Evolutionary conservation across 2,797 vertebrate genomes (phyloP), one percentile per base, ranked within the genome.

Genomic region (Takifugu ocellatus): DNA sequence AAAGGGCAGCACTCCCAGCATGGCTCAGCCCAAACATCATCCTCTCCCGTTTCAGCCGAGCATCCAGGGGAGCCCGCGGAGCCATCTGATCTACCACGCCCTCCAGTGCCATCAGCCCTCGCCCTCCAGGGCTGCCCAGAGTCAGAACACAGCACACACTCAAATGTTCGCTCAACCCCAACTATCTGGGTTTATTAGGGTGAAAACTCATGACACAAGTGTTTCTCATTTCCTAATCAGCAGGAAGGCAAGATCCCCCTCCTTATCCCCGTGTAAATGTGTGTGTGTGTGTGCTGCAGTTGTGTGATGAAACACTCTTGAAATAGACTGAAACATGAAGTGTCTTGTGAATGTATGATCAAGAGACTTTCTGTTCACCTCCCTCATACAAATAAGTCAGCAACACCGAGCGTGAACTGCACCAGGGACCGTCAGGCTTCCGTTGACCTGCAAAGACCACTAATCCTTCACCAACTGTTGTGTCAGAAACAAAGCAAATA

Each of bases 11-110:
- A 10, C 70, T 82, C 74, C 53, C 75, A 78, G 80, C 77, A n/a
- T 65, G 81, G 62, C 4, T 65, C 33, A 88, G 85, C 82, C 88
- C 86, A 90, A 90, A 92, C 90, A 91, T 61, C 26, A 49, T 66
- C 68, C 63, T 81, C 85, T 91, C 86, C 62, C 54, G 75, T 91
- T 90, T 78, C 81, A 79, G 61, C 10, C 26, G 0, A 58, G 51
- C 58, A 76, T 83, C 78, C 72, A 10, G 62, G 71, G 61, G 77
- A 78, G 78, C 66, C 25, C 25, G 65, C 50, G 1, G 54, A 56
- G 77, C 59, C 72, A 72, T 71, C 68, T 54, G 75, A 84, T 75
- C 75, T 36, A 25, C 51, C 21, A 46, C 75, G 66, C 72, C 62
- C 56, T 71, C 65, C 54, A 1, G 46, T 42, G 26, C 42, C n/a